Percentiles rank a stretch among this genome's conserved stretches.
These are phyloP conservation scores for Bombus difficillimus DNA, from an alignment of 1,140 invertebrate genomes.

Conservation along the genomic window DNA sequence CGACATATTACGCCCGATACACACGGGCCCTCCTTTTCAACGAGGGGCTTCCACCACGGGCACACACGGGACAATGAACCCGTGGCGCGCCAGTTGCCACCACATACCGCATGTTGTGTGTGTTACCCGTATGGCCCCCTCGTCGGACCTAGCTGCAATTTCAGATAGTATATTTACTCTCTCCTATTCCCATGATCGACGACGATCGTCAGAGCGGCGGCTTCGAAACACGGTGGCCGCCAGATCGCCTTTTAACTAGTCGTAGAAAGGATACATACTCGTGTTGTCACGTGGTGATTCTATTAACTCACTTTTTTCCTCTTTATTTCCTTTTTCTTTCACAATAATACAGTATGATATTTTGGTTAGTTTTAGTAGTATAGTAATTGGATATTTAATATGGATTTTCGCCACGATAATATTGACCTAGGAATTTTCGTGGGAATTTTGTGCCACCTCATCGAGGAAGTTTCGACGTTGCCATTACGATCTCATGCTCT, in stretches of 20 bases:
- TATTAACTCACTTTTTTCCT: conserved; percentile 3
- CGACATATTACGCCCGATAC: conserved; percentile 51
- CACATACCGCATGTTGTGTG: conserved; percentile 63
- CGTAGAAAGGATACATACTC: background rate
- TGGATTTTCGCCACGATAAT: background rate
- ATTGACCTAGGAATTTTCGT: conserved; percentile 14
- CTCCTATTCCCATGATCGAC: conserved; percentile 33
- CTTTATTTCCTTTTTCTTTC: background rate
- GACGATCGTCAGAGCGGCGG: conserved; percentile 2
- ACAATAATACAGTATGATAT: background rate
- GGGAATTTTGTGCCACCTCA: conserved; percentile 48
- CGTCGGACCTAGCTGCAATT: conserved; percentile 19
- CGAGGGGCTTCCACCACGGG: conserved; percentile 69
- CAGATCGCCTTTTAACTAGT: background rate
- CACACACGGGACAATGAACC: conserved; percentile 78
- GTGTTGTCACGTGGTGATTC: conserved; percentile 46
- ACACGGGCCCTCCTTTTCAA: conserved; percentile 60
- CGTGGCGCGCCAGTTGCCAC: conserved; percentile 72
- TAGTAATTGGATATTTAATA: background rate
- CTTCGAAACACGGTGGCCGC: conserved; percentile 19
- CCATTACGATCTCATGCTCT: background rate
- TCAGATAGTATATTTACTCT: conserved; percentile 51
- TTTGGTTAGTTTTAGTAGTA: background rate
- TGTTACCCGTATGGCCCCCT: conserved; percentile 65
- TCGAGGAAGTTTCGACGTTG: conserved; percentile 45